phyloP scores from a whole-genome alignment of 2,888 invertebrate species.

The Xanthia togata region DNA sequence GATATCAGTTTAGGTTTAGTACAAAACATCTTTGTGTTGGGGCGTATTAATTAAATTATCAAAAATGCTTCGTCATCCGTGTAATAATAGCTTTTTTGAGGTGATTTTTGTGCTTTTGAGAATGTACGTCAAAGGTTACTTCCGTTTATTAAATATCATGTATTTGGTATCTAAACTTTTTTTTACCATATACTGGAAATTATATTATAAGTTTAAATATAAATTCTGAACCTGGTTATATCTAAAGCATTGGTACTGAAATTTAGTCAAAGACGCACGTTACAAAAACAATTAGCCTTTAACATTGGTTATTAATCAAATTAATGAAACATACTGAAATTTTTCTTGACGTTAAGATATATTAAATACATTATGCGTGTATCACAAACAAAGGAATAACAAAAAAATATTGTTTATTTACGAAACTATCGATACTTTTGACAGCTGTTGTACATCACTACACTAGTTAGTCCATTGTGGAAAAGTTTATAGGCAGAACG shows the following conservation, averaged over 20 bases:
- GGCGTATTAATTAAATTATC: constrained; percentile 36
- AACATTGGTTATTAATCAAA: neutral
- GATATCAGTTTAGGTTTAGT: constrained; percentile 34
- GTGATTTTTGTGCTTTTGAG: constrained; percentile 30
- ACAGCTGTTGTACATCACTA: constrained; percentile 48
- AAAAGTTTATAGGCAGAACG: constrained; percentile 60
- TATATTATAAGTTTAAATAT: neutral
- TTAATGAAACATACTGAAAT: neutral
- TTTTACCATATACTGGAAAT: neutral
- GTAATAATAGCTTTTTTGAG: constrained; percentile 14
- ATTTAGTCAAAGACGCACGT: neutral
- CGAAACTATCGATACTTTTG: constrained; percentile 47
- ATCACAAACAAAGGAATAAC: neutral
- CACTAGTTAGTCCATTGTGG: constrained; percentile 61
- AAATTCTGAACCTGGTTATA: neutral
- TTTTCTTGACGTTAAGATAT: too few species aligned
- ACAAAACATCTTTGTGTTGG: constrained; percentile 46
- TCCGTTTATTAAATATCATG: neutral
- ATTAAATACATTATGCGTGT: neutral
- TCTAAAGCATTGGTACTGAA: neutral
- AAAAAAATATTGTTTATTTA: too few species aligned
- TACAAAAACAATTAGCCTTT: too few species aligned
- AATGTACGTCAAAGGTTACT: neutral
- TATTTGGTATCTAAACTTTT: neutral
- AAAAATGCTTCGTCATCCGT: constrained; percentile 48